A percentile compares a stretch with the other conserved stretches of the same genome.
phyloP scores from a whole-genome alignment of 2,888 invertebrate species.

The Cyrtodaria siliqua region DNA sequence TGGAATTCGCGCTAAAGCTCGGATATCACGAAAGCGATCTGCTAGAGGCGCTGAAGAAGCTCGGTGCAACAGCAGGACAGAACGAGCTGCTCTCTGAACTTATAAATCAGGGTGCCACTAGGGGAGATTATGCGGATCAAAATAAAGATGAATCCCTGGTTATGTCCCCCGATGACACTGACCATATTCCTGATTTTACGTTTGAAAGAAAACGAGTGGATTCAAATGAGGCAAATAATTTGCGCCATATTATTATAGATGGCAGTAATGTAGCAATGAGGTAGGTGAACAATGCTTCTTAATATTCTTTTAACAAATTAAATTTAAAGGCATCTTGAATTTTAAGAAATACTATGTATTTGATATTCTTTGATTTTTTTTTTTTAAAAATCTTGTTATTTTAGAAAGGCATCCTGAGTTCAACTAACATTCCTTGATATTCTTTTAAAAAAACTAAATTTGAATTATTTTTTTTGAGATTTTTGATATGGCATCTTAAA shows the following conservation, averaged over 20 bases:
- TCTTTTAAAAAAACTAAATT: too few relatives aligned
- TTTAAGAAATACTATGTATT: too few relatives aligned
- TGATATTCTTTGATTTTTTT: too few relatives aligned
- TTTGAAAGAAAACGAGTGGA: slow-evolving; percentile 4
- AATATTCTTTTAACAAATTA: too few relatives aligned
- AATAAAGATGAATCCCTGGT: slow-evolving; percentile 1
- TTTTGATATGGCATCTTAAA: too few relatives aligned
- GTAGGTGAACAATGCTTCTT: slow-evolving; percentile 86
- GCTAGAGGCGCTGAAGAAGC: slow-evolving; percentile 92
- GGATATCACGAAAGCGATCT: slow-evolving; percentile 96
- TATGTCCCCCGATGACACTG: neutral
- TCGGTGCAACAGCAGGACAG: slow-evolving; percentile 94
- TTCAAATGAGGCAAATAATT: slow-evolving; percentile 62
- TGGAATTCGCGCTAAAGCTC: slow-evolving; percentile 96
- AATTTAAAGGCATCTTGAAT: too few relatives aligned
- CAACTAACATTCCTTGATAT: too few relatives aligned
- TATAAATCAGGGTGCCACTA: slow-evolving; percentile 89
- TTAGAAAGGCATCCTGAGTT: too few relatives aligned
- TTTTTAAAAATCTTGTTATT: too few relatives aligned
- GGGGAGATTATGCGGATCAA: slow-evolving; percentile 6
- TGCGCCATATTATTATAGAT: slow-evolving; percentile 92
- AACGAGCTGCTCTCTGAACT: slow-evolving; percentile 96
- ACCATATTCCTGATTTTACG: slow-evolving; percentile 10
- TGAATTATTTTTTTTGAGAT: too few relatives aligned
- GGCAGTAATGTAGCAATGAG: slow-evolving; percentile 94